Conservation (phyloP, 92 coral and sea anemone species). For the Umimayanthus chanpuru region DNA sequence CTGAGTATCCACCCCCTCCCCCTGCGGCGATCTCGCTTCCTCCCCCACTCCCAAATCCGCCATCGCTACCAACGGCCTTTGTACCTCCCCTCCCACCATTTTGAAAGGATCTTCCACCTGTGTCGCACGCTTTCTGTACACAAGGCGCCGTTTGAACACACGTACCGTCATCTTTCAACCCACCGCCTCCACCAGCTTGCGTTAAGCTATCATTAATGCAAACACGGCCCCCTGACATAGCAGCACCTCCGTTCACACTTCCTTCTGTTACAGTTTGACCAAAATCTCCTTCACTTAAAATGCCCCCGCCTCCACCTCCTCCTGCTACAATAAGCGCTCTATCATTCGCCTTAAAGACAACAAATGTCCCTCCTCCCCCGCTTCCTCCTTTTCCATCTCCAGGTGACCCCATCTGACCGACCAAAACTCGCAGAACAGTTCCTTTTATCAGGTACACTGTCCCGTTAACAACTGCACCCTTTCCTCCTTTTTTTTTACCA, state of each 20-base stretch:
- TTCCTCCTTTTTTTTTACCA: not conserved
- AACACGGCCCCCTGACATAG: constrained; percentile 32
- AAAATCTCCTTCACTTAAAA: not conserved
- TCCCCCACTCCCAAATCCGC: constrained; percentile 40
- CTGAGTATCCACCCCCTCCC: constrained; percentile 41
- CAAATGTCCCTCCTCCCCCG: constrained; percentile 39
- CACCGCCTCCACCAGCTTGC: constrained; percentile 30
- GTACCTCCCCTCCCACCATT: too few relatives aligned
- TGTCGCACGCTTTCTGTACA: not conserved
- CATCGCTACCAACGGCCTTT: not conserved
- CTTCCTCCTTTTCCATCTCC: not conserved
- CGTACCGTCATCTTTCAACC: not conserved
- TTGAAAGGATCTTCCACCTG: too few relatives aligned
- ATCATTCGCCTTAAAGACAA: constrained; percentile 6
- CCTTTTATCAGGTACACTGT: constrained; percentile 22
- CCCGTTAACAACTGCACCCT: constrained; percentile 35
- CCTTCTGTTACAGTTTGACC: not conserved
- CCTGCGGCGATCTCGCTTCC: not conserved
- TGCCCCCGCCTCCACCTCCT: constrained; percentile 40
- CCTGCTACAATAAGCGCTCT: constrained; percentile 38
- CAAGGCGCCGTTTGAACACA: not conserved
- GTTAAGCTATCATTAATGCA: not conserved
- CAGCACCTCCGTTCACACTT: constrained; percentile 26
- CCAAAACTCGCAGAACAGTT: constrained; percentile 7
- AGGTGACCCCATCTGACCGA: constrained; percentile 30